Conservation (phyloP, 1,140 invertebrate genomes). For the Drosophila bifasciata region DNA sequence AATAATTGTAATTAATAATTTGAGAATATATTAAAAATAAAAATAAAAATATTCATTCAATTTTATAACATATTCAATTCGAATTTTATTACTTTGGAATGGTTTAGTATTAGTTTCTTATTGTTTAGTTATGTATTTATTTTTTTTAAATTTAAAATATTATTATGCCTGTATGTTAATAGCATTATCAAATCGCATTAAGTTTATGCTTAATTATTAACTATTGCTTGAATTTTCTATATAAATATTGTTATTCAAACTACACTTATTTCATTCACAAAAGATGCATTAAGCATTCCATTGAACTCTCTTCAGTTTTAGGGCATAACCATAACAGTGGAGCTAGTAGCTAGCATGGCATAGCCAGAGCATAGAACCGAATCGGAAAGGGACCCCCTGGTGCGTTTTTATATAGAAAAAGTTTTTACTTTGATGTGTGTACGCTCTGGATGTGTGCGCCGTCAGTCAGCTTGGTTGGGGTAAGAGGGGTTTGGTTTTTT, state of each 20-base stretch:
- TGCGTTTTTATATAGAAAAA: constrained; percentile 81
- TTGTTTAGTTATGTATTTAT: too few relatives aligned
- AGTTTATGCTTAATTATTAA: too few relatives aligned
- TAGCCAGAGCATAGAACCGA: constrained; percentile 45
- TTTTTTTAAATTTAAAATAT: too few relatives aligned
- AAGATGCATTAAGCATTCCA: background rate
- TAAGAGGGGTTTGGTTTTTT: constrained; percentile 27
- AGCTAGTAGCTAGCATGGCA: constrained; percentile 21
- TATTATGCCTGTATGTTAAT: too few relatives aligned
- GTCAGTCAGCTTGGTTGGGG: constrained; percentile 23
- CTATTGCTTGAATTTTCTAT: too few relatives aligned
- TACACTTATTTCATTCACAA: background rate
- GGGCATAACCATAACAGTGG: constrained; percentile 35
- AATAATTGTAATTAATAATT: too few relatives aligned
- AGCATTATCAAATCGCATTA: too few relatives aligned
- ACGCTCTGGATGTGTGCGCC: constrained; percentile 20
- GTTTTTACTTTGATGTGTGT: constrained; percentile 75
- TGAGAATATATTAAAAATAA: too few relatives aligned
- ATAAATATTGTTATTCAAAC: background rate
- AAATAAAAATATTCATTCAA: too few relatives aligned
- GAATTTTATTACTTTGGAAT: too few relatives aligned
- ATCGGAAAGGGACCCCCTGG: constrained; percentile 67
- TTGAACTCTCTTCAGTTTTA: background rate
- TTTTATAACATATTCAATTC: too few relatives aligned
- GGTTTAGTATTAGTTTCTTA: too few relatives aligned